phyloP scores from a whole-genome alignment of 37 sponge, comb jelly and placozoan species.

The Chondrilla cf. caribensis region DNA sequence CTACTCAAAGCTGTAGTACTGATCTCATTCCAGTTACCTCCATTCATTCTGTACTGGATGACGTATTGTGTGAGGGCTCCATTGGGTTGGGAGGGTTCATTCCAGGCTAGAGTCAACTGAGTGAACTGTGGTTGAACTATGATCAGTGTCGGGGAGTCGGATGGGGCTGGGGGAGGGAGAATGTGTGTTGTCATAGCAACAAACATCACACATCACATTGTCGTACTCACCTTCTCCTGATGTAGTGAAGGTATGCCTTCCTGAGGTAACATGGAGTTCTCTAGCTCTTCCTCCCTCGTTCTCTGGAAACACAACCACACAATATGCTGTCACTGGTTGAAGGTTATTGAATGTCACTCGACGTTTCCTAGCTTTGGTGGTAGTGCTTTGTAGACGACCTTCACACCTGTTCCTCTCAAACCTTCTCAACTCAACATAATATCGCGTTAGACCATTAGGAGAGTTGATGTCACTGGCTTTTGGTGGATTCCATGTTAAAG shows the following conservation, averaged over 20 bases:
- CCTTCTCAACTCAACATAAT: background rate
- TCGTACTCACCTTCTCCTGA: background rate
- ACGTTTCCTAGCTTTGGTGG: background rate
- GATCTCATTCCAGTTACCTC: background rate
- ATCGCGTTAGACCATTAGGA: background rate
- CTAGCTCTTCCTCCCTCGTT: background rate
- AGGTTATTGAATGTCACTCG: background rate
- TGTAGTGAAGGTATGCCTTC: background rate
- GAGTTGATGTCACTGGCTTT: background rate
- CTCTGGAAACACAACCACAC: background rate
- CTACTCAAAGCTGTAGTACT: background rate
- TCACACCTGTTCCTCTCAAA: background rate
- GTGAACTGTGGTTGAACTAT: slow-evolving; percentile 5
- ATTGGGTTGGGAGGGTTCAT: background rate
- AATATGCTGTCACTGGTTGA: background rate
- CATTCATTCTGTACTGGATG: background rate
- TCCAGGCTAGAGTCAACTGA: background rate
- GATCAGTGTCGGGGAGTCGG: background rate
- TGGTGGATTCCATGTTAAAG: slow-evolving; percentile 10
- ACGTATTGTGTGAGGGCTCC: background rate
- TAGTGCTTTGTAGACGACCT: background rate
- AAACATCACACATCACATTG: too few relatives aligned
- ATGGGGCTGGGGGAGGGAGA: slow-evolving; percentile 6
- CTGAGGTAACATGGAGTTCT: background rate
- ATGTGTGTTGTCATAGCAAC: too few relatives aligned